Conservation (phyloP, 2,113 vertebrate genomes). For the Sphaerodactylus townsendi region DNA sequence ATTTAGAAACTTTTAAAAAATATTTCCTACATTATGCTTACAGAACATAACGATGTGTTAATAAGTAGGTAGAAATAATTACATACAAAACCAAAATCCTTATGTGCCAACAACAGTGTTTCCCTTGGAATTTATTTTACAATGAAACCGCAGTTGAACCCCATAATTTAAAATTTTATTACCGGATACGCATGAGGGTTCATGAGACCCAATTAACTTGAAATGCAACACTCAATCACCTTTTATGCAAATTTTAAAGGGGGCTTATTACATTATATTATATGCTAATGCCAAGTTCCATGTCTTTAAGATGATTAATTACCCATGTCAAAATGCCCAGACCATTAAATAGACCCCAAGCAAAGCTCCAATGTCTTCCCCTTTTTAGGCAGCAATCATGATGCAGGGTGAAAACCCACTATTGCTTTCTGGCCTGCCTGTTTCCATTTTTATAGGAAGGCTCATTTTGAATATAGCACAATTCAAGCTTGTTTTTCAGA, state of each 20-base stretch:
- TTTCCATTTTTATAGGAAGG: too few species aligned
- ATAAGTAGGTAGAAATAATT: not conserved
- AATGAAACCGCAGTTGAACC: not conserved
- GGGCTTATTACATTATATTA: constrained; percentile 29
- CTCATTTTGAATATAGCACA: too few species aligned
- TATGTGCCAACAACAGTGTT: not conserved
- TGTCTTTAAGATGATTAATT: constrained; percentile 48
- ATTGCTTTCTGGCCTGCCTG: not conserved
- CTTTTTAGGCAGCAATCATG: not conserved
- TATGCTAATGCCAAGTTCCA: constrained; percentile 35
- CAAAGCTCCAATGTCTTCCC: not conserved
- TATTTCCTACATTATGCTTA: not conserved
- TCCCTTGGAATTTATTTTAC: not conserved
- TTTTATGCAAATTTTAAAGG: constrained; percentile 40
- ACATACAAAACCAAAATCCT: not conserved
- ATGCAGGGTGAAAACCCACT: not conserved
- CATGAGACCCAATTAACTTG: constrained; percentile 44
- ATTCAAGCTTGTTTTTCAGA: too few species aligned
- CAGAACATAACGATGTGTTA: not conserved
- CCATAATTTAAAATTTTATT: constrained; percentile 27
- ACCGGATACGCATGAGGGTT: constrained; percentile 1
- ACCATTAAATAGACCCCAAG: not conserved
- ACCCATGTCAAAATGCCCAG: constrained; percentile 25
- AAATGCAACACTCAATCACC: constrained; percentile 34
- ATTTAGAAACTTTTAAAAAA: constrained; percentile 1